Base-by-base conservation (phyloP, 92 coral and sea anemone genomes). In the Palythoa caribaeorum region DNA sequence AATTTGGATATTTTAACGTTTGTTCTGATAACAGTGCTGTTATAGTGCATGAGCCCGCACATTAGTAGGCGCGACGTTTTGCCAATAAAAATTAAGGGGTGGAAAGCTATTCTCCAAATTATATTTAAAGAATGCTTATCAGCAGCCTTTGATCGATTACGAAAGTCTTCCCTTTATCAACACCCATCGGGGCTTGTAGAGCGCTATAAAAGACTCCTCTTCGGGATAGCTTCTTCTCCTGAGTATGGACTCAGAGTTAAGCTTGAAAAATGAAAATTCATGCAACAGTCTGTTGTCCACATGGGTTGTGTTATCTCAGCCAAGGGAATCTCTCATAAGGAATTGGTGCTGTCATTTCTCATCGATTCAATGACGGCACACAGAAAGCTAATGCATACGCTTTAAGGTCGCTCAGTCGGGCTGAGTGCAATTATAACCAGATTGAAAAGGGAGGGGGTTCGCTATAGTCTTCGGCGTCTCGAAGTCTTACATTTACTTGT, bases 381-480 rank as follows among this genome's bases (percentile, higher is more conserved):
- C 83, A 90, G 72, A 73, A 60, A 83, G 85, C 91, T 9, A 79
- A 87, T 4, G 87, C 90, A 12, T 90, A 54, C 47, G 88, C 91
- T 14, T 90, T 88, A 37, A 74, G 93, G 48, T 90, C 93, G 16
- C 73, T 87, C 19, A 90, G 79, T 65, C 39, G 72, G 14, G 68
- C 90, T 4, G 87, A 90, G 78, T 55, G 60, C 40, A 90, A 87
- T 44, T 91, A 87, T 39, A 80, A 84, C 70, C 90, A 91, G 55
- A 87, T 80, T 8, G 71, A 15, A 91, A 76, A 90, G 87, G 77
- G 93, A 91, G 28, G 53, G 91, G 88, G 38, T 69, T 76, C 5
- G 91, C 91, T 52, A 91, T 91, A 73, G 75, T 87, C 60, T 54
- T 54, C 10, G 2, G 60, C 2, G 10, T 54, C 60, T 9, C 60